Evolutionary conservation across 53 echinoderm and acorn worm genomes (phyloP).

Genomic region (Luidia sarsii): DNA sequence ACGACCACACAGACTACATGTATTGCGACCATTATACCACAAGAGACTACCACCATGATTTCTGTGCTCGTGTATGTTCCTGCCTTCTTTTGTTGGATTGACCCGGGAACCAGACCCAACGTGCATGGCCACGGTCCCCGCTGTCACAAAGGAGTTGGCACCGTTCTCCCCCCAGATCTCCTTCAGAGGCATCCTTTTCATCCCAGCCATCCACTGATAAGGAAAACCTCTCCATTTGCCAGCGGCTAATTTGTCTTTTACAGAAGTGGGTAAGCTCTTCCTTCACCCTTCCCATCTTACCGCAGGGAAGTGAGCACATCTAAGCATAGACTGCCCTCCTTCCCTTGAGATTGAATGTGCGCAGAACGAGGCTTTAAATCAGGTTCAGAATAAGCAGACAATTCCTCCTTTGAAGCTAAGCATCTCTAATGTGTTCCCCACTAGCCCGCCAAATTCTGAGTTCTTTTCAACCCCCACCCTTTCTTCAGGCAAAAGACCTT

Average conservation of each 20-base stretch:
- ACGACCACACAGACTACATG: too few relatives aligned
- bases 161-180: too few relatives aligned
- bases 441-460: neutral
- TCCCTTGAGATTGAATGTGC: neutral
- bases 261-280: slow-evolving; percentile 1
- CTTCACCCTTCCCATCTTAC: neutral
- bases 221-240: neutral
- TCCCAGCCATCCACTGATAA: neutral
- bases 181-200: too few relatives aligned
- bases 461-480: neutral
- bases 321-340: neutral
- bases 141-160: too few relatives aligned
- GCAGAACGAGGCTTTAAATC: neutral
- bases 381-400: neutral
- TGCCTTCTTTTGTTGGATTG: too few relatives aligned
- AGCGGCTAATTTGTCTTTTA: neutral
- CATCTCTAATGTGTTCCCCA: neutral
- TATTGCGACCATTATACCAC: too few relatives aligned
- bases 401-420: neutral
- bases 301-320: neutral
- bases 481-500: neutral
- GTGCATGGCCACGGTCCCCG: too few relatives aligned
- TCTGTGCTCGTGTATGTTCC: too few relatives aligned
- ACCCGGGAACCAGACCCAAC: too few relatives aligned
- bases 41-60: too few relatives aligned